Conservation (phyloP, 2,113 vertebrate species). For the Rhynchomys soricoides region DNA sequence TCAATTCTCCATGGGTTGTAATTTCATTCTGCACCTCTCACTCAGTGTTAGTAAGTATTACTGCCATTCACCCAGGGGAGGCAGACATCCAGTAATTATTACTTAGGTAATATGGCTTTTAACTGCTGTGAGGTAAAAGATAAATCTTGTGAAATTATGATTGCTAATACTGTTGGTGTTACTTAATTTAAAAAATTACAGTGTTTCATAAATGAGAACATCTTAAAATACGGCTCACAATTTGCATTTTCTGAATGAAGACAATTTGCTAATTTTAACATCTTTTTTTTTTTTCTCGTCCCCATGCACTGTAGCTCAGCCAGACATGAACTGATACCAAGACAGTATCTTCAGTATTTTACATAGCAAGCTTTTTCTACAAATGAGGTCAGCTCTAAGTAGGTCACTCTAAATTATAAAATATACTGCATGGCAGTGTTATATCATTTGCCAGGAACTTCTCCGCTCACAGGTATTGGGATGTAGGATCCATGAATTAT, state of each 20-base stretch:
- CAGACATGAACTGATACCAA: slow-evolving; percentile 54
- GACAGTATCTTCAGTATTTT: slow-evolving; percentile 42
- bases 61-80: not conserved
- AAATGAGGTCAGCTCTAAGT: slow-evolving; percentile 71
- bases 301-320: not conserved
- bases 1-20: not conserved
- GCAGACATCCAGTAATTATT: slow-evolving; percentile 60
- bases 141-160: slow-evolving; percentile 17
- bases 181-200: slow-evolving; percentile 67
- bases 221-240: slow-evolving; percentile 52
- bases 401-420: slow-evolving; percentile 67
- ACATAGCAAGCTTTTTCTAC: not conserved
- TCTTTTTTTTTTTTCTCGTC: slow-evolving; percentile 43
- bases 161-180: slow-evolving; percentile 61
- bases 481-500: slow-evolving; percentile 48
- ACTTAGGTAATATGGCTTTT: slow-evolving; percentile 30
- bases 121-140: slow-evolving; percentile 53
- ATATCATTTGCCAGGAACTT: slow-evolving; percentile 41
- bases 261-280: slow-evolving; percentile 60
- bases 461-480: slow-evolving; percentile 41
- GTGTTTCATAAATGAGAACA: slow-evolving; percentile 57
- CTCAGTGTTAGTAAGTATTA: not conserved
- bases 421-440: slow-evolving; percentile 57
- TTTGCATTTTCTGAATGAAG: slow-evolving; percentile 73
- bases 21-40: slow-evolving; percentile 32